Conservation (phyloP, 2,113 vertebrate species). For the Ascaphus truei region DNA sequence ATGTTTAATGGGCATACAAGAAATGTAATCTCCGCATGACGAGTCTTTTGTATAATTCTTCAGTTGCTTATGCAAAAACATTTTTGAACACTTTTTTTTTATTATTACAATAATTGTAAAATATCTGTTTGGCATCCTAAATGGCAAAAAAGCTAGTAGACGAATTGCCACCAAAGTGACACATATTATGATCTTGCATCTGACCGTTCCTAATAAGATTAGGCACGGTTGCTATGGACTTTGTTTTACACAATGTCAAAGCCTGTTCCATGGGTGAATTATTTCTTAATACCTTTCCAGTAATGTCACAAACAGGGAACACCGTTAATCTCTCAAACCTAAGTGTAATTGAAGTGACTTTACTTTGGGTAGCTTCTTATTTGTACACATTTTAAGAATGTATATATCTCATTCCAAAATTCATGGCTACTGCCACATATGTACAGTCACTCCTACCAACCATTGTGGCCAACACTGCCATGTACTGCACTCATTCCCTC, state of each 20-base stretch:
- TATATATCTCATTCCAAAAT: too few relatives aligned
- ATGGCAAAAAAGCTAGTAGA: neutral
- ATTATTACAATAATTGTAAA: too few relatives aligned
- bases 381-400: too few relatives aligned
- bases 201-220: conserved; percentile 15
- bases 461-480: too few relatives aligned
- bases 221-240: neutral
- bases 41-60: neutral
- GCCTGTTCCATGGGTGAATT: neutral
- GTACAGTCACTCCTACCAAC: too few relatives aligned
- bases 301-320: neutral
- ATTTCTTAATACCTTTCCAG: neutral
- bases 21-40: neutral
- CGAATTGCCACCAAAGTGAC: neutral
- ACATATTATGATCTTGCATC: neutral
- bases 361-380: too few relatives aligned
- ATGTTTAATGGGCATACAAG: too few relatives aligned
- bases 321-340: too few relatives aligned
- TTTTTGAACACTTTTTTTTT: neutral
- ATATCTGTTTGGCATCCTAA: too few relatives aligned
- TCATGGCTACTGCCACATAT: too few relatives aligned
- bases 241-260: neutral
- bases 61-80: neutral
- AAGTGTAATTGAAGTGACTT: too few relatives aligned
- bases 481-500: too few relatives aligned